These are phyloP conservation scores for Trichoplusia ni DNA, from an alignment of 1,140 invertebrate species.

Conservation along the genomic window DNA sequence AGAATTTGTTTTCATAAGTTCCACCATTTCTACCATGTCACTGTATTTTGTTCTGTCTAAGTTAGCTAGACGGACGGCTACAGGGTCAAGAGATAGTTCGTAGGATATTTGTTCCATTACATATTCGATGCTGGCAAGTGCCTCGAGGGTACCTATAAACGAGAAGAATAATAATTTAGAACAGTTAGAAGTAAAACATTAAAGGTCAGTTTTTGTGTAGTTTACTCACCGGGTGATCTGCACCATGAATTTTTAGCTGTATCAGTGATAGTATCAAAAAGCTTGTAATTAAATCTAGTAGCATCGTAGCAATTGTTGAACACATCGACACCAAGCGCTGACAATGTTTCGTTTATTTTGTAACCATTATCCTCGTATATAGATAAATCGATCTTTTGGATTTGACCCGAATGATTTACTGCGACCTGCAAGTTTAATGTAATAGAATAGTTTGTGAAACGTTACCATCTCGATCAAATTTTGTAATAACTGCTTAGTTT, in stretches of 20 bases:
- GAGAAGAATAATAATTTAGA: neutral
- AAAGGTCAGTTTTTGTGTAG: too few relatives aligned
- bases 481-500: too few relatives aligned
- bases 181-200: too few relatives aligned
- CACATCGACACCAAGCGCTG: slow-evolving; percentile 28
- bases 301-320: slow-evolving; percentile 58
- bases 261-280: slow-evolving; percentile 63
- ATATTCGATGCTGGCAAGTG: slow-evolving; percentile 85
- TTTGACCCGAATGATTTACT: slow-evolving; percentile 83
- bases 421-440: slow-evolving; percentile 69
- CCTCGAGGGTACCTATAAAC: slow-evolving; percentile 74
- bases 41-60: neutral
- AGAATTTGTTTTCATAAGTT: neutral
- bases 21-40: neutral
- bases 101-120: slow-evolving; percentile 91
- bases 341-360: slow-evolving; percentile 80
- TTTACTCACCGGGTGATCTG: slow-evolving; percentile 11
- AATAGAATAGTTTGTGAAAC: too few relatives aligned
- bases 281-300: slow-evolving; percentile 47
- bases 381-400: slow-evolving; percentile 83
- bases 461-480: too few relatives aligned
- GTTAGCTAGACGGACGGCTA: slow-evolving; percentile 84
- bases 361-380: slow-evolving; percentile 85
- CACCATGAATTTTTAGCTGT: slow-evolving; percentile 83
- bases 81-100: slow-evolving; percentile 84